Conservation (phyloP, 2,797 vertebrate species). For the Schizopygopsis pylzovi region DNA sequence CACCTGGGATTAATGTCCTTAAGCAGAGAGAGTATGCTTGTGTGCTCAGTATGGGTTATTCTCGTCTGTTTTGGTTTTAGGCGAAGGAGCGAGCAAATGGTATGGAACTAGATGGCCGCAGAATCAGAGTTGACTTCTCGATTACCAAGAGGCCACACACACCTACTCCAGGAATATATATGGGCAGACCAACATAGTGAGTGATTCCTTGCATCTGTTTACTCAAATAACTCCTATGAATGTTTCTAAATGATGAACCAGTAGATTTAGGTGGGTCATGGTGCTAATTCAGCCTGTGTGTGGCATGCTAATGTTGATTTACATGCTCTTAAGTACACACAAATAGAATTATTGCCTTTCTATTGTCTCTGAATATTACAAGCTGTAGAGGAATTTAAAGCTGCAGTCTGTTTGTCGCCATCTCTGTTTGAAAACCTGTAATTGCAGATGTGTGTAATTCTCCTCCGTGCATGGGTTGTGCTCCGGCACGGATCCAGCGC, state of each 20-base stretch:
- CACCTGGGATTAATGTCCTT: neutral
- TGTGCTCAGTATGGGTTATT: conserved; percentile 27
- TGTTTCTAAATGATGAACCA: neutral
- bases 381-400: neutral
- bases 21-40: neutral
- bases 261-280: neutral
- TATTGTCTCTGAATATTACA: neutral
- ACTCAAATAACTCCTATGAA: neutral
- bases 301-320: neutral
- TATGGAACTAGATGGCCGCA: conserved; percentile 95
- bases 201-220: conserved; percentile 55
- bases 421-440: no score
- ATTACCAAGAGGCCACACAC: conserved; percentile 96
- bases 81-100: conserved; percentile 96
- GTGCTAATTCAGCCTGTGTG: neutral
- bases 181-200: conserved; percentile 97
- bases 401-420: no score
- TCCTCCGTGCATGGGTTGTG: no score
- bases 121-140: conserved; percentile 95
- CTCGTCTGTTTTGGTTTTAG: conserved; percentile 66
- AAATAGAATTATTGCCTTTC: neutral
- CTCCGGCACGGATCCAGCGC: no score
- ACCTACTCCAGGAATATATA: conserved; percentile 96
- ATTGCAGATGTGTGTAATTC: no score
- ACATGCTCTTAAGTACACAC: neutral